Base-by-base conservation (phyloP, 1,140 invertebrate species). In the Eumaeus atala region DNA sequence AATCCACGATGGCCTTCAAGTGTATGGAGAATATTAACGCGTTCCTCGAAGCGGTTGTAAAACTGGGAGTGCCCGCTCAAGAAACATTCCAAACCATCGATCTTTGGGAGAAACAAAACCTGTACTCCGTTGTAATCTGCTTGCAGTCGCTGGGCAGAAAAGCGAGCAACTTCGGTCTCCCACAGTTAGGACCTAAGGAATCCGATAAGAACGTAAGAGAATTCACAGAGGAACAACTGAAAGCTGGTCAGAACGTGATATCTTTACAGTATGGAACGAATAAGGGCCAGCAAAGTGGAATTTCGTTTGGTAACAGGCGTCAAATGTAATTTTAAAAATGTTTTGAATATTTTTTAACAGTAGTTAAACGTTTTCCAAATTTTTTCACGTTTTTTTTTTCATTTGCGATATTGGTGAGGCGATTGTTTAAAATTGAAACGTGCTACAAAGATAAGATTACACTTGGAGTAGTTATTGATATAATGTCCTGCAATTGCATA, bases 11-110 rank as follows among this genome's bases (percentile, higher is more conserved):
- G 93, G 96, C 97, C 1, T 98, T 98, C 87, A 98, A 98, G 74
- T 98, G 96, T 80, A 99, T 99, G 97, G 98, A 99, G 88, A 99
- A 99, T 80, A 99, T 99, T 63, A 98, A 98, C 70, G 92, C 92
- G 11, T 99, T 99, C 87, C 89, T 99, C 49, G 94, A 94, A 67
- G 93, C 93, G 16, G 96, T 94, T 11, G 93, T 92, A 74, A 91
- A 90, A 38, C 90, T 98, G 59, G 98, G 98, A 37, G 97, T 99
- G 14, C 96, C 96, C 17, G 91, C 95, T 35, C 95, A 97, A 84
- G 97, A 98, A 87, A 96, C 96, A 9, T 99, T 99, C 91, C 97
- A 99, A 82, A 97, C 96, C 35, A 95, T 98, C 16, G 97, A 99
- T 88, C 90, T 99, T 10, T 98, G 97, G 95, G 98, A 99, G 84